Evolutionary conservation across 2,888 invertebrate genomes (phyloP).

Genomic region (Caenorhabditis imperialis): DNA sequence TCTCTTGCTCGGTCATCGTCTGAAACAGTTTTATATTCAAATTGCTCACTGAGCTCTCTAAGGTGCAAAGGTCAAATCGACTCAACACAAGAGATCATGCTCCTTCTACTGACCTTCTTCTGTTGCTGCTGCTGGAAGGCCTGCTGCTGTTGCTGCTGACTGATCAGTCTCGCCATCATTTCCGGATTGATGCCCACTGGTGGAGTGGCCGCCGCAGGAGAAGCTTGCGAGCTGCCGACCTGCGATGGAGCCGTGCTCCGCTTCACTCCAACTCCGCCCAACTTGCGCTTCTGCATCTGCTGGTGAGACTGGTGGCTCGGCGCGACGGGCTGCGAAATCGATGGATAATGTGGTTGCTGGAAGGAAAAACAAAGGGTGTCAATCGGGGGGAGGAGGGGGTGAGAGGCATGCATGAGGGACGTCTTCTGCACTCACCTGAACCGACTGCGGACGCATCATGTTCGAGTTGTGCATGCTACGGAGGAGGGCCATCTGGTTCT

Average conservation of each 20-base stretch:
- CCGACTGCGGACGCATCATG: not conserved
- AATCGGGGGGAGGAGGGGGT: no score
- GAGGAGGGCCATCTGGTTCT: not conserved
- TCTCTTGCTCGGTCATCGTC: no score
- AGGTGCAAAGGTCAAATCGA: no score
- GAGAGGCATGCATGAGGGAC: no score
- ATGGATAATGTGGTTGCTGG: not conserved
- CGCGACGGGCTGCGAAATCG: no score
- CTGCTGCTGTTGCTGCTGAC: constrained; percentile 15
- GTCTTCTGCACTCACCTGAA: no score
- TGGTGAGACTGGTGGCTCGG: no score
- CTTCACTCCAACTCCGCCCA: not conserved
- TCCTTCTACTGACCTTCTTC: constrained; percentile 18
- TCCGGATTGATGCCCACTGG: not conserved
- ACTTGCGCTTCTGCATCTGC: constrained; percentile 1
- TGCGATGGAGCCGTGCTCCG: not conserved
- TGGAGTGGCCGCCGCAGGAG: not conserved
- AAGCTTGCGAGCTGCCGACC: not conserved
- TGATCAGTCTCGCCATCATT: not conserved
- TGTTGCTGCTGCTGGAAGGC: constrained; percentile 1
- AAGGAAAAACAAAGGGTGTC: not conserved
- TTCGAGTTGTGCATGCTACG: no score
- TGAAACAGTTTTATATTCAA: not conserved
- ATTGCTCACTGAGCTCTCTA: no score
- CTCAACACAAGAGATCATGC: not conserved